Conservation (phyloP, 1,140 invertebrate genomes). For the Artemia franciscana region DNA sequence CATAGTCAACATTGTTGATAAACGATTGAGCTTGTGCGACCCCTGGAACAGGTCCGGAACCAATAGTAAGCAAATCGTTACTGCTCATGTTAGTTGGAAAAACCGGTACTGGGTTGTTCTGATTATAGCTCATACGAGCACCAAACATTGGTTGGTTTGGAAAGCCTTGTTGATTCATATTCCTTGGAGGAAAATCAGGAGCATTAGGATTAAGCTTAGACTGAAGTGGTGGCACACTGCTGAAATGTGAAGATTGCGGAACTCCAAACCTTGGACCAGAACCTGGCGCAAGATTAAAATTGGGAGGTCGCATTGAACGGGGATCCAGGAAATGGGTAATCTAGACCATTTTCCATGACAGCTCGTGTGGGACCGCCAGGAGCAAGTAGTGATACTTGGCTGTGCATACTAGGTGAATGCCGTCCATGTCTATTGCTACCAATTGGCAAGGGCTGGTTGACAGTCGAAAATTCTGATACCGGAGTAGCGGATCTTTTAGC, state of each 20-base stretch:
- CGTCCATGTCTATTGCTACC: background rate
- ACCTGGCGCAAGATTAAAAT: constrained; percentile 4
- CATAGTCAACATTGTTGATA: background rate
- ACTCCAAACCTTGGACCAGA: constrained; percentile 1
- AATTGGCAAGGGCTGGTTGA: background rate
- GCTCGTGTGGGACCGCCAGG: constrained; percentile 4
- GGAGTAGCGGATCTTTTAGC: constrained; percentile 6
- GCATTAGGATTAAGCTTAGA: constrained; percentile 66
- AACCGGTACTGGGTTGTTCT: constrained; percentile 1
- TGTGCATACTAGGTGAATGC: background rate
- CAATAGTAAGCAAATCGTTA: background rate
- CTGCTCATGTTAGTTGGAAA: background rate
- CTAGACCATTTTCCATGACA: constrained; percentile 2
- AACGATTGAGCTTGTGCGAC: background rate
- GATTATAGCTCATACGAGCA: background rate
- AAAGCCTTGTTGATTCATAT: background rate
- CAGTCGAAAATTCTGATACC: constrained; percentile 1
- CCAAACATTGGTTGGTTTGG: constrained; percentile 3
- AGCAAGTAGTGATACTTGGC: constrained; percentile 3
- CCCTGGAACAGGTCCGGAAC: background rate
- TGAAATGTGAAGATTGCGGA: constrained; percentile 19
- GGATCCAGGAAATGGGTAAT: background rate
- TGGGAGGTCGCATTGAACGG: background rate
- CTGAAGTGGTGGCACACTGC: constrained; percentile 24
- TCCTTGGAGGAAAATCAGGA: constrained; percentile 37